Evolutionary conservation across 53 echinoderm and acorn worm species (phyloP).

Genomic region (Actinopyga echinites): DNA sequence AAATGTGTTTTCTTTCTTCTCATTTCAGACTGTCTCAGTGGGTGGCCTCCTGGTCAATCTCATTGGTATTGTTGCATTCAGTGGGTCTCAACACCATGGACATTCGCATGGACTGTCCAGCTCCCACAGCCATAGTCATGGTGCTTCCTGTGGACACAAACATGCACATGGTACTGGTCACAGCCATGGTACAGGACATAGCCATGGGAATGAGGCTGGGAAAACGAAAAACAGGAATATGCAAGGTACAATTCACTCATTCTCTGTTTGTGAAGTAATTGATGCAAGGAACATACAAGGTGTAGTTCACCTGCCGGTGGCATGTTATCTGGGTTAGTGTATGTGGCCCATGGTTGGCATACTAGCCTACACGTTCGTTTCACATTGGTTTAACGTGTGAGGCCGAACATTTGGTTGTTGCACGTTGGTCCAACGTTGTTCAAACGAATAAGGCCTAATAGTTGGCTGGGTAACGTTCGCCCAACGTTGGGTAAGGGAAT

Average conservation of each 20-base stretch:
- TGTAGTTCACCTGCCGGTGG: too few species aligned
- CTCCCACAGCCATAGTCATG: slow-evolving; percentile 45
- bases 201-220: slow-evolving; percentile 11
- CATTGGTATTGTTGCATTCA: slow-evolving; percentile 91
- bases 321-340: too few species aligned
- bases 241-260: slow-evolving; percentile 69
- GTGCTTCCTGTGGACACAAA: slow-evolving; percentile 4
- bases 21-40: slow-evolving; percentile 85
- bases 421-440: too few species aligned
- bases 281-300: too few species aligned
- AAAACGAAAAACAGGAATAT: slow-evolving; percentile 81
- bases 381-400: too few species aligned
- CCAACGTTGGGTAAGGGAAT: too few species aligned
- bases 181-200: slow-evolving; percentile 39
- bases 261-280: too few species aligned
- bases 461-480: too few species aligned
- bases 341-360: too few species aligned
- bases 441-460: too few species aligned
- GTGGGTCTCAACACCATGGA: slow-evolving; percentile 74
- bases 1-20: background rate
- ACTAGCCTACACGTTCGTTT: too few species aligned
- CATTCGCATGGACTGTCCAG: slow-evolving; percentile 69
- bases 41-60: slow-evolving; percentile 92
- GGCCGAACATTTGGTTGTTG: too few species aligned
- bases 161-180: slow-evolving; percentile 50